These are phyloP conservation scores for Pholis gunnellus DNA, from an alignment of 2,113 vertebrate species.

Conservation along the genomic window DNA sequence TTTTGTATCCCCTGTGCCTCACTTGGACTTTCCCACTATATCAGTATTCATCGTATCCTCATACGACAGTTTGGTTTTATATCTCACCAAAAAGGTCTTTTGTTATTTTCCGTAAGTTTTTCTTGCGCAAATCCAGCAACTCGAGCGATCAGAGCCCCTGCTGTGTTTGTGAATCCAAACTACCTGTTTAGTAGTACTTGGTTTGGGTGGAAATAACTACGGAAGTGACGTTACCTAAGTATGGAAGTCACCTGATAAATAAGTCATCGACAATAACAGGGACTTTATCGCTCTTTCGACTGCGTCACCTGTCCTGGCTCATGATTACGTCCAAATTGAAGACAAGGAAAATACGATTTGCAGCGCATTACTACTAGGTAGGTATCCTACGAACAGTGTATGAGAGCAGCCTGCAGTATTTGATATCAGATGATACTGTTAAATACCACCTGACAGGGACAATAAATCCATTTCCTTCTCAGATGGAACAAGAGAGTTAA, in stretches of 20 bases:
- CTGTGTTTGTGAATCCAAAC: too few species aligned
- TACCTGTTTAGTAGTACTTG: too few species aligned
- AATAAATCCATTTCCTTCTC: neutral
- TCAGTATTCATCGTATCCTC: neutral
- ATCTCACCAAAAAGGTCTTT: neutral
- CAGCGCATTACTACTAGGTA: neutral
- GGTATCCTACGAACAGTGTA: neutral
- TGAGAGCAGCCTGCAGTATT: neutral
- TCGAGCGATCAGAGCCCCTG: too few species aligned
- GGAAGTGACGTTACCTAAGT: too few species aligned
- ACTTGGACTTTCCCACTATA: neutral
- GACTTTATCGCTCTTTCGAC: too few species aligned
- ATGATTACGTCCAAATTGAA: neutral
- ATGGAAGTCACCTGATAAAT: too few species aligned
- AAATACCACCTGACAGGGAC: neutral
- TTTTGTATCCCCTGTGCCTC: neutral
- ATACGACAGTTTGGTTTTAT: neutral
- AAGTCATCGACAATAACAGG: too few species aligned
- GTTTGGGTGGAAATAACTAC: too few species aligned
- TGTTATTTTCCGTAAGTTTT: too few species aligned
- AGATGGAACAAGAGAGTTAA: conserved; percentile 1
- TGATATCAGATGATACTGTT: neutral
- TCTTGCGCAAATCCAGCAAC: too few species aligned
- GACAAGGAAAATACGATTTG: neutral
- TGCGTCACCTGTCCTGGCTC: neutral